Percentiles rank a stretch among this genome's conserved stretches.
These are phyloP conservation scores for Agrochola litura DNA, from an alignment of 2,888 invertebrate species.

Conservation along the genomic window DNA sequence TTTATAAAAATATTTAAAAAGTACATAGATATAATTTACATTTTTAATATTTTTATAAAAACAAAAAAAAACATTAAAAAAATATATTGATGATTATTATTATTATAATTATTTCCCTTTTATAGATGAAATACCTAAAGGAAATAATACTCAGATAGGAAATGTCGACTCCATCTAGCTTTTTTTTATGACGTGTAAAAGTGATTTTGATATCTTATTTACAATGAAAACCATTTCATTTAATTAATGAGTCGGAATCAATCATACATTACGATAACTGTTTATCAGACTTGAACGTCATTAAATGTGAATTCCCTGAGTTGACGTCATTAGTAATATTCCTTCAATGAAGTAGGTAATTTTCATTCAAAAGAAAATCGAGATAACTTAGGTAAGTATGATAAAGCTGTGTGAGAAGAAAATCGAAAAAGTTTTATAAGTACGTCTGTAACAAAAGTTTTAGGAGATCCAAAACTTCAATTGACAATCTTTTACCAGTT, in stretches of 20 bases:
- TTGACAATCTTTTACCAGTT: background rate
- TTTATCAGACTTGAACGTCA: slow-evolving; percentile 10
- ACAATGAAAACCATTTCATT: background rate
- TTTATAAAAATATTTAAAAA: too few species aligned
- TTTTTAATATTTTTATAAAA: too few species aligned
- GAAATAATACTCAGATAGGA: too few species aligned
- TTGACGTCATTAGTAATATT: slow-evolving; percentile 31
- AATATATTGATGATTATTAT: too few species aligned
- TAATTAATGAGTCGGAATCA: background rate
- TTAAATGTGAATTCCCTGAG: slow-evolving; percentile 26
- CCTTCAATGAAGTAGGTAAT: background rate
- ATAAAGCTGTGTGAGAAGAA: background rate
- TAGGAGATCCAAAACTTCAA: background rate
- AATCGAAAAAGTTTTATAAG: background rate
- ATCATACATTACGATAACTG: background rate
- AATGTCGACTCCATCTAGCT: too few species aligned
- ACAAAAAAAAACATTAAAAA: too few species aligned
- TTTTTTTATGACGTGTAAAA: too few species aligned
- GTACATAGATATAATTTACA: too few species aligned
- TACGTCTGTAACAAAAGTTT: background rate
- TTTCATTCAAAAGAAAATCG: background rate
- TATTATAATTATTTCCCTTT: too few species aligned
- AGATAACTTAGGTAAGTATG: background rate
- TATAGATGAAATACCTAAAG: too few species aligned
- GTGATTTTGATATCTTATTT: too few species aligned